These are phyloP conservation scores for Oreochromis niloticus DNA, from an alignment of 2,113 vertebrate genomes.

Conservation along the genomic window DNA sequence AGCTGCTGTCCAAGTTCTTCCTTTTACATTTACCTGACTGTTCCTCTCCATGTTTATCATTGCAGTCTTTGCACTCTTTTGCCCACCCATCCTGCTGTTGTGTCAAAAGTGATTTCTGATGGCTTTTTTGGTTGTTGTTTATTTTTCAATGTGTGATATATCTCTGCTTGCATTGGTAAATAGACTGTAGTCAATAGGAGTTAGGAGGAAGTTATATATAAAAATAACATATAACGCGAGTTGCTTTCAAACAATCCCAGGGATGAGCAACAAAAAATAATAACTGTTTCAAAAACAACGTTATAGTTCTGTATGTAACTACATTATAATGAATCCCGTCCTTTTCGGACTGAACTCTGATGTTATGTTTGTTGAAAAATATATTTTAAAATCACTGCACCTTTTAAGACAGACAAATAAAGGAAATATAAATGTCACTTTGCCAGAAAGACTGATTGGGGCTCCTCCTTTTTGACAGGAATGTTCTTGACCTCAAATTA, in stretches of 20 bases:
- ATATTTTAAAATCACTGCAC: fast-evolving
- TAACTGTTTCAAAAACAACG: not conserved
- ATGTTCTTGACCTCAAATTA: not conserved
- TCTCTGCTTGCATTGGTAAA: not conserved
- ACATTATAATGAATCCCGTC: fast-evolving
- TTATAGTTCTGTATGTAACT: not conserved
- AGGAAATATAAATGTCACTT: not conserved
- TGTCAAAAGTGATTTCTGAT: not conserved
- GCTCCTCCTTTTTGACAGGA: fast-evolving
- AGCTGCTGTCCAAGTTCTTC: not conserved
- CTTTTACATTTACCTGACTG: not conserved
- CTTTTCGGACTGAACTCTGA: not conserved
- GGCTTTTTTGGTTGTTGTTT: not conserved
- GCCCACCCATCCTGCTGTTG: fast-evolving
- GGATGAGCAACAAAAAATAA: not conserved
- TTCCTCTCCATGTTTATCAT: not conserved
- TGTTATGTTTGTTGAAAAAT: not conserved
- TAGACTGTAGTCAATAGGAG: not conserved
- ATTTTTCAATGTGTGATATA: not conserved
- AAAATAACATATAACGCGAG: not conserved
- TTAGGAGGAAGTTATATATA: not conserved
- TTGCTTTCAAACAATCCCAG: not conserved
- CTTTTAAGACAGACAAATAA: not conserved
- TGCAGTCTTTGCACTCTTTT: not conserved
- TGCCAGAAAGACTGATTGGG: fast-evolving